phyloP scores from a whole-genome alignment of 2,888 invertebrate species.

The Machimus rusticus region DNA sequence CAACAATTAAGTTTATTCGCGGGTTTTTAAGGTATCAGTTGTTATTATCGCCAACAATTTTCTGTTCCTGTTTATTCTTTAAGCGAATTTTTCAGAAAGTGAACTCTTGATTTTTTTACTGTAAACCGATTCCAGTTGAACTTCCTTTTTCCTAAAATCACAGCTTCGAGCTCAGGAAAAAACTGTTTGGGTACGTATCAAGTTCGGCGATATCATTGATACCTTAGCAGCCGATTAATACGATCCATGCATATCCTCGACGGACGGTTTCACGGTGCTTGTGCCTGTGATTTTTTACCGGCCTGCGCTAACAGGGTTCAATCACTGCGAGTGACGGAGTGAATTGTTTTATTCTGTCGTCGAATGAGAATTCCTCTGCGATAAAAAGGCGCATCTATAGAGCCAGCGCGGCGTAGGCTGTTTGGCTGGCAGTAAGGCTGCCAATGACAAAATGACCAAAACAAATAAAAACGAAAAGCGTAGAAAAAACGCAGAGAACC shows the following conservation, averaged over 20 bases:
- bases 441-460: not conserved
- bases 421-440: not conserved
- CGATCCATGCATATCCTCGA: slow-evolving; percentile 45
- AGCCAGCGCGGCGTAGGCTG: not conserved
- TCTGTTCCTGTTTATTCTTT: not conserved
- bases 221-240: slow-evolving; percentile 43
- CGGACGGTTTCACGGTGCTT: slow-evolving; percentile 31
- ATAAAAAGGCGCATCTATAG: slow-evolving; percentile 1
- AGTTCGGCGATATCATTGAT: slow-evolving; percentile 43
- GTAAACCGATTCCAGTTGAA: slow-evolving; percentile 31
- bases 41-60: not conserved
- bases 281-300: not conserved
- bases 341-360: slow-evolving; percentile 25
- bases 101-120: not conserved
- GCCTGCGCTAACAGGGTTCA: slow-evolving; percentile 27
- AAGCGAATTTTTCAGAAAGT: not conserved
- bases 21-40: not conserved
- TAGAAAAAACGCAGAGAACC: slow-evolving; percentile 12
- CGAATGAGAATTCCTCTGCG: slow-evolving; percentile 11
- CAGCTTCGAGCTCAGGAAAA: slow-evolving; percentile 1
- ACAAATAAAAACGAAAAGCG: not conserved
- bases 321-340: slow-evolving; percentile 34
- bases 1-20: not conserved
- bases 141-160: slow-evolving; percentile 43
- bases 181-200: slow-evolving; percentile 45